Evolutionary conservation across 2,113 vertebrate species (phyloP), one percentile per base, ranked within the genome.

Genomic region (Sprattus sprattus): DNA sequence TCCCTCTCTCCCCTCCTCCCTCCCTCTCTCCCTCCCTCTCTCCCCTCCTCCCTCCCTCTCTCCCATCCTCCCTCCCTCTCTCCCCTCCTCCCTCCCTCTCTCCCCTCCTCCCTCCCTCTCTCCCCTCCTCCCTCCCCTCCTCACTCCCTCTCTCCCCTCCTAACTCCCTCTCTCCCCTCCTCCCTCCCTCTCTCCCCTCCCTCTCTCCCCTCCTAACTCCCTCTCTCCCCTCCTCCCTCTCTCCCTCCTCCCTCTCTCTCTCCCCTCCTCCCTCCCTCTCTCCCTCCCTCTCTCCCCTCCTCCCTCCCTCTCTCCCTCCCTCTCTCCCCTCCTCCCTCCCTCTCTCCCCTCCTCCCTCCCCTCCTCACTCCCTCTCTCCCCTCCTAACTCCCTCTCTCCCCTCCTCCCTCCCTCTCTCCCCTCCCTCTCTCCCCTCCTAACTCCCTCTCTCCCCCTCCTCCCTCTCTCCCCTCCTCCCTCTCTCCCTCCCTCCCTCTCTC

Each of bases 301-400:
- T 0, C 22, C 39, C 22, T 13, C 20, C 6, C 39, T n/a, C 52
- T 13, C 84, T 47, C 71, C 82, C 83, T 71, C 25, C 75, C 18
- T n/a, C n/a, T n/a, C 64, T 71, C 64, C n/a, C 3, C 60, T 7
- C 6, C 64, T 4, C 28, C n/a, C 28, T 20, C 20, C 18, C 22
- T 9, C 49, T 54, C 47, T 44, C 52, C 49, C n/a, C n/a, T 54
- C 81, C 11, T 13, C 44, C n/a, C 60, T 4, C 39, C 7, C 6
- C 54, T 52, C 22, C 18, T 52, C 81, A 11, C 16, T 60, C n/a
- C 82, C 86, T 82, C 39, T 46, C 45, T n/a, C n/a, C n/a, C n/a
- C n/a, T n/a, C n/a, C n/a, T n/a, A n/a, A n/a, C 60, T 25, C 71
- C 80, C 11, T 64, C 1, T 46, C 60, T 8, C 32, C 7, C 6